Base-by-base conservation (phyloP, 1,140 invertebrate species). In the Drosophila fuyamai region DNA sequence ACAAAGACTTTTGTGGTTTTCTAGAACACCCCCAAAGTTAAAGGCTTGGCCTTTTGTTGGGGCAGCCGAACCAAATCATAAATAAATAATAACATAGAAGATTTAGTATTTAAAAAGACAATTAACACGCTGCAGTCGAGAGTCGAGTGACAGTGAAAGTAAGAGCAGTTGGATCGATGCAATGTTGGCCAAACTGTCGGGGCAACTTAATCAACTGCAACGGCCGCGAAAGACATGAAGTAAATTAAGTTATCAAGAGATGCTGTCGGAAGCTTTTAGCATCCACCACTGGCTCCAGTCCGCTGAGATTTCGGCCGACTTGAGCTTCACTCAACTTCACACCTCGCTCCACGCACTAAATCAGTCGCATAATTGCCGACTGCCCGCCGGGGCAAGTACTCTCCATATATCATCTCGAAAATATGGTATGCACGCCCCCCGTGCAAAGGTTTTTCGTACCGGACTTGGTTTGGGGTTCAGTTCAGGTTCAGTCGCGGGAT, bases 191-290 rank as follows among this genome's bases (percentile, higher is more conserved):
- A 53, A 73, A 70, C 40, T 68, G 76, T 63, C 66, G 43, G 75
- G 32, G 63, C 70, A 79, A 76, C 75, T 86, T 72, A 79, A 86
- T 88, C 83, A 86, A 60, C 63, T 61, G 73, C 61, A 61, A 50
- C 41, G 50, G 62, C 48, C 23, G 50, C 53, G 46, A 63, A 67
- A 88, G 82, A 82, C 82, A 62, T 56, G 66, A 55, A 48, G 79
- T 88, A 89, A 86, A 86, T 86, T 88, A 86, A 86, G 83, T 83
- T 86, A 86, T 86, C 84, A 88, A 89, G 73, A 81, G 68, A 71
- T 54, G 73, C 59, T 86, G 83, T 86, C 83, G 83, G 83, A 88
- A 86, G 82, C 79, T 86, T 82, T 88, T 86, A 88, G 84, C 83
- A 88, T 79, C 83, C 75, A 62, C n/a, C 53, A 4, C 54, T 40